Evolutionary conservation across 2,888 invertebrate genomes (phyloP).

Genomic region (Criorhina ranunculi): DNA sequence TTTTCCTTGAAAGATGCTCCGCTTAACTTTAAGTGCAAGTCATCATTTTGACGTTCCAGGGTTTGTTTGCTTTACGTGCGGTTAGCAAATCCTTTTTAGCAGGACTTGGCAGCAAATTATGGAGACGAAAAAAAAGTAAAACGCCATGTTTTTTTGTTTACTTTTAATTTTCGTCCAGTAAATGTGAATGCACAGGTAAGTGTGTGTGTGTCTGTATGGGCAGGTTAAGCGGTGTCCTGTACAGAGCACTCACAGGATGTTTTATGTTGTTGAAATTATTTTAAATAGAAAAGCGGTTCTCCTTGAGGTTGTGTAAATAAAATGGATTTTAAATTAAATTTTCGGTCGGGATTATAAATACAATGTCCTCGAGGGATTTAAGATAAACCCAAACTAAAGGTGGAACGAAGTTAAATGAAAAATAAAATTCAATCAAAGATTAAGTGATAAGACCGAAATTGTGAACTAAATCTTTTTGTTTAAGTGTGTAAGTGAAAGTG

Average conservation of each 20-base stretch:
- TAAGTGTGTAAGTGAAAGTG: too few species aligned
- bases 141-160: slow-evolving; percentile 31
- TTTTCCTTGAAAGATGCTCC: background rate
- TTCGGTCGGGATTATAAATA: background rate
- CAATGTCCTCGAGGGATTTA: background rate
- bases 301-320: slow-evolving; percentile 15
- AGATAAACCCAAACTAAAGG: background rate
- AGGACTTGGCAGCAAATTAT: background rate
- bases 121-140: background rate
- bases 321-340: slow-evolving; percentile 32
- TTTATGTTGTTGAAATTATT: slow-evolving; percentile 14
- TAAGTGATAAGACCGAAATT: background rate
- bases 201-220: background rate
- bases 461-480: too few species aligned
- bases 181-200: background rate
- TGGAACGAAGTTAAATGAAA: too few species aligned
- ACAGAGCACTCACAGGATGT: background rate
- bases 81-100: background rate
- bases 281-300: slow-evolving; percentile 20
- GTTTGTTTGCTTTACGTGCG: slow-evolving; percentile 31
- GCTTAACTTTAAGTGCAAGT: slow-evolving; percentile 17
- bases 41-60: slow-evolving; percentile 18
- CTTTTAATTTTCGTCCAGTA: slow-evolving; percentile 42
- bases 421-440: background rate
- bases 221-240: background rate